Conservation (phyloP, 2,113 vertebrate species). For the Ovis canadensis region DNA sequence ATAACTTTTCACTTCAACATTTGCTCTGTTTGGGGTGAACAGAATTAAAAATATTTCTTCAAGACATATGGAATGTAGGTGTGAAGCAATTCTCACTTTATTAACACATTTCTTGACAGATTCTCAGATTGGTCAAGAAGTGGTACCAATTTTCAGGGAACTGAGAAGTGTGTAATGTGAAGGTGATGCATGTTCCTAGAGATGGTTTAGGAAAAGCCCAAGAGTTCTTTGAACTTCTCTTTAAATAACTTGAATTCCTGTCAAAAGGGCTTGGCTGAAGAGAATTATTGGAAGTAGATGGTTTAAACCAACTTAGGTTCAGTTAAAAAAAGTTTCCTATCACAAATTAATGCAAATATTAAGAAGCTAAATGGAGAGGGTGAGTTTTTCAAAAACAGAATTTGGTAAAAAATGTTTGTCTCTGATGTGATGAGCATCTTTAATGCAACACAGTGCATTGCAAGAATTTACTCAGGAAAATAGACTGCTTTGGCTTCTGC, state of each 20-base stretch:
- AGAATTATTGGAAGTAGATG: background rate
- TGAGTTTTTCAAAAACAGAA: background rate
- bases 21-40: slow-evolving; percentile 14
- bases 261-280: background rate
- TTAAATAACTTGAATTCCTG: background rate
- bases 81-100: slow-evolving; percentile 56
- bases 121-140: slow-evolving; percentile 59
- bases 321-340: background rate
- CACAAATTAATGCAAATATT: background rate
- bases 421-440: background rate
- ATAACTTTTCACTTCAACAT: background rate
- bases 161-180: background rate
- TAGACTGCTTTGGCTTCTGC: background rate
- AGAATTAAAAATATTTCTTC: slow-evolving; percentile 42
- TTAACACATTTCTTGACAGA: slow-evolving; percentile 59
- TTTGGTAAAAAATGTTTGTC: background rate
- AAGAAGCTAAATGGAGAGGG: background rate
- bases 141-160: slow-evolving; percentile 30
- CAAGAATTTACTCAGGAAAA: background rate
- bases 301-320: background rate
- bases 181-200: background rate
- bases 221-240: background rate
- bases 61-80: slow-evolving; percentile 61
- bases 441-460: background rate
- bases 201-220: background rate